Conservation (phyloP, 1,140 invertebrate species). For the Saxidomus purpurata region DNA sequence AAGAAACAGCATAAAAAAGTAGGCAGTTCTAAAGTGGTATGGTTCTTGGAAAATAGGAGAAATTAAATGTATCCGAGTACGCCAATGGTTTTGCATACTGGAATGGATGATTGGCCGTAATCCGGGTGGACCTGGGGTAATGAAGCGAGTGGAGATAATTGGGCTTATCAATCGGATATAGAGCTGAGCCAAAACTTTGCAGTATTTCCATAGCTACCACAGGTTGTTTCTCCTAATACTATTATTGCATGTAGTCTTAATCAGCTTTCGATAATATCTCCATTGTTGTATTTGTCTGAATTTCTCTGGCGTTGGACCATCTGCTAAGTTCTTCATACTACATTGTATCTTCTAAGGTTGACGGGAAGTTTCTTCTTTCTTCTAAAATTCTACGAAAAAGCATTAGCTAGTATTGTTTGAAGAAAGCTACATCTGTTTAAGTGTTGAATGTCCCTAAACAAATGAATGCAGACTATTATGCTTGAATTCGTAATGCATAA, state of each 20-base stretch:
- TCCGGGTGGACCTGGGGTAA: too few species aligned
- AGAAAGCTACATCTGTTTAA: conserved; percentile 87
- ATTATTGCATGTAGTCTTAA: neutral
- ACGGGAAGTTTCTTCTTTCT: neutral
- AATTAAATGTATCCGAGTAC: too few species aligned
- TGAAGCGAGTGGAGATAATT: too few species aligned
- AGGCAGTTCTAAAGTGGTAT: too few species aligned
- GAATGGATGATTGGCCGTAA: too few species aligned
- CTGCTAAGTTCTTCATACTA: neutral
- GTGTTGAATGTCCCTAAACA: conserved; percentile 87
- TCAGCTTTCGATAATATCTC: neutral
- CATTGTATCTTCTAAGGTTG: neutral
- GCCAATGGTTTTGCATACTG: too few species aligned
- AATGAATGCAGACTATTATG: conserved; percentile 80
- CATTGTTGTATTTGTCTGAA: neutral
- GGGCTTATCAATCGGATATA: too few species aligned
- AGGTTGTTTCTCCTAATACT: neutral
- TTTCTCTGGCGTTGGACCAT: neutral
- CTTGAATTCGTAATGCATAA: conserved; percentile 85
- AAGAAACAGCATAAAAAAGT: too few species aligned
- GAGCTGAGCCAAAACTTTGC: conserved; percentile 68
- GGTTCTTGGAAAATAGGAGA: too few species aligned
- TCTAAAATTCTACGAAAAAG: conserved; percentile 70
- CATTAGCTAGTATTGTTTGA: conserved; percentile 85
- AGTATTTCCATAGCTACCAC: conserved; percentile 54